Evolutionary conservation across 1,140 invertebrate species (phyloP).

Genomic region (Microplitis demolitor): DNA sequence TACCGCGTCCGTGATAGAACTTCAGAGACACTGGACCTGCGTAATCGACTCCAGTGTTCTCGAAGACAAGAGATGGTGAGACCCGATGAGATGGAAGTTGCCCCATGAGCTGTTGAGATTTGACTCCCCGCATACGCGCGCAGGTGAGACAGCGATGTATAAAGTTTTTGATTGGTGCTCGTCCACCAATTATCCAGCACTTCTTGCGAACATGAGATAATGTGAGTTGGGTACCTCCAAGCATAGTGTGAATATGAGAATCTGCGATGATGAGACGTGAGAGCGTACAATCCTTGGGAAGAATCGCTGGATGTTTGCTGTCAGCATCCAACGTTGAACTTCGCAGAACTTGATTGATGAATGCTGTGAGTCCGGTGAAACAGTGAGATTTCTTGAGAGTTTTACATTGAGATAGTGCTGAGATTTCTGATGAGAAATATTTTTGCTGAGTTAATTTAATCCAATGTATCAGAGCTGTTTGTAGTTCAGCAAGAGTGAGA

Average conservation of each 20-base stretch:
- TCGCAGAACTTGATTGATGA: no score
- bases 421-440: no score
- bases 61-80: conserved; percentile 25
- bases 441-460: background rate
- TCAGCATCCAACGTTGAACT: no score
- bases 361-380: no score
- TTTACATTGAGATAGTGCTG: no score
- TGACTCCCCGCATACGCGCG: background rate
- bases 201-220: background rate
- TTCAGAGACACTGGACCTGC: conserved; percentile 23
- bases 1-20: background rate
- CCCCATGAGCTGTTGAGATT: conserved; percentile 42
- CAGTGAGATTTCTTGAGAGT: no score
- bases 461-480: background rate
- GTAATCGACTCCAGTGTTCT: conserved; percentile 33
- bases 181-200: conserved; percentile 37
- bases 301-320: background rate
- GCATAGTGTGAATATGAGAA: conserved; percentile 30
- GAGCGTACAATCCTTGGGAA: background rate
- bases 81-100: conserved; percentile 33
- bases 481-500: background rate
- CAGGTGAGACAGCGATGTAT: conserved; percentile 30
- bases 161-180: conserved; percentile 31
- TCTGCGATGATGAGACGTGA: conserved; percentile 27
- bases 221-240: conserved; percentile 32